phyloP scores from a whole-genome alignment of 2,888 invertebrate species.

The Nomada ferruginata region DNA sequence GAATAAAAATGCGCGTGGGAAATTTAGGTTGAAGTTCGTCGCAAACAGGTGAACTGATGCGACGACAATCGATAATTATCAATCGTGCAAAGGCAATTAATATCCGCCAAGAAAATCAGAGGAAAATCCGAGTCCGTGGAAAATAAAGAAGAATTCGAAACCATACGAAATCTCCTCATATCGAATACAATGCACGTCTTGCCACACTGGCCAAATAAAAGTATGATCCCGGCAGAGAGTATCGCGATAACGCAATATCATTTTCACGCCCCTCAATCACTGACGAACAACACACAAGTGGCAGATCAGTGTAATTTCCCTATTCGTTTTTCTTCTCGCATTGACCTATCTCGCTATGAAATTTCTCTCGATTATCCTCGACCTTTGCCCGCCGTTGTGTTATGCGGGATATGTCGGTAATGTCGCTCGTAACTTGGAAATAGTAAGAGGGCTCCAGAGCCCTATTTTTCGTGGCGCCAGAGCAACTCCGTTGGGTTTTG shows the following conservation, averaged over 20 bases:
- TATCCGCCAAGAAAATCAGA: no score
- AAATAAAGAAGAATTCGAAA: no score
- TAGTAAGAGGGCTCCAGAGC: slow-evolving; percentile 68
- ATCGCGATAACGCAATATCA: background rate
- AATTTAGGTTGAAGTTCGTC: no score
- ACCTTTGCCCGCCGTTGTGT: slow-evolving; percentile 61
- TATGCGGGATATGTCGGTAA: slow-evolving; percentile 67
- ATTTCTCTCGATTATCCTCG: slow-evolving; percentile 61
- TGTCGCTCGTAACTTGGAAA: slow-evolving; percentile 69
- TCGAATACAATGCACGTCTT: no score
- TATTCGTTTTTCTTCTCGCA: slow-evolving; percentile 14
- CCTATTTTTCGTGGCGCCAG: slow-evolving; percentile 65
- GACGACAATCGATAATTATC: no score
- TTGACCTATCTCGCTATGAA: slow-evolving; percentile 49
- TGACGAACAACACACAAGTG: slow-evolving; percentile 14
- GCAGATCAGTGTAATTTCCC: slow-evolving; percentile 37
- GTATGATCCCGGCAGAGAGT: background rate
- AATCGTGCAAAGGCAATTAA: no score
- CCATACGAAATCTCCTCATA: no score
- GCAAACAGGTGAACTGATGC: no score
- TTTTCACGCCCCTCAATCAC: slow-evolving; percentile 36
- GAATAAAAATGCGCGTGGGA: background rate
- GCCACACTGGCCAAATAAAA: background rate
- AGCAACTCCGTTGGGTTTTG: slow-evolving; percentile 63
- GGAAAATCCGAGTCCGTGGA: no score